These are phyloP conservation scores for Sylvilagus bachmani DNA, from an alignment of 2,113 vertebrate species.

Conservation along the genomic window DNA sequence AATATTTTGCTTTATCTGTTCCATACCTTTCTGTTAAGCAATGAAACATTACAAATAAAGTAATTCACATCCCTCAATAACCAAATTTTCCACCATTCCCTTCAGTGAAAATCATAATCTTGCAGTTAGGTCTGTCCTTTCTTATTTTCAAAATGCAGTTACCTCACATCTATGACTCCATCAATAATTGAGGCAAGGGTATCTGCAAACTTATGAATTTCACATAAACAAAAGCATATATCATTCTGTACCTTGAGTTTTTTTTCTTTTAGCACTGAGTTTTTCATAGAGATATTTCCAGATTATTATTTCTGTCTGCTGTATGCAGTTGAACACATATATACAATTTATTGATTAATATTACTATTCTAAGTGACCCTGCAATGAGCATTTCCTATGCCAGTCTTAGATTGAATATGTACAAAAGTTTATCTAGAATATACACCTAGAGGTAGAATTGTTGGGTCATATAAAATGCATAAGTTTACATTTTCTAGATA, in stretches of 20 bases:
- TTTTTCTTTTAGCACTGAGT: neutral
- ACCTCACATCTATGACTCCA: neutral
- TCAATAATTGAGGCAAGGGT: neutral
- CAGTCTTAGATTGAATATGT: neutral
- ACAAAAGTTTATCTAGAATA: neutral
- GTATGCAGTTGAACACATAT: neutral
- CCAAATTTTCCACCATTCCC: neutral
- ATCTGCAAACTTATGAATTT: neutral
- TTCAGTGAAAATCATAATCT: neutral
- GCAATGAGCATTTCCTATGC: neutral
- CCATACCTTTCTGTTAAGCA: neutral
- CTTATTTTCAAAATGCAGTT: neutral
- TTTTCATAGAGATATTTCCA: neutral
- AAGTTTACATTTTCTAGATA: neutral
- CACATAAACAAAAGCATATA: neutral
- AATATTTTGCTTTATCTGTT: slow-evolving; percentile 7
- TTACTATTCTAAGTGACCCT: neutral
- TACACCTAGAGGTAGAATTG: neutral
- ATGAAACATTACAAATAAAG: neutral
- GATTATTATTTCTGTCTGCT: neutral
- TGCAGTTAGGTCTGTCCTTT: neutral
- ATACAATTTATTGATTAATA: neutral
- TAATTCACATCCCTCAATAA: neutral
- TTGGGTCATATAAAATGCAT: neutral
- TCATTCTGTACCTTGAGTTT: neutral